phyloP scores from a whole-genome alignment of 2,797 vertebrate species.

The Notamacropus eugenii region DNA sequence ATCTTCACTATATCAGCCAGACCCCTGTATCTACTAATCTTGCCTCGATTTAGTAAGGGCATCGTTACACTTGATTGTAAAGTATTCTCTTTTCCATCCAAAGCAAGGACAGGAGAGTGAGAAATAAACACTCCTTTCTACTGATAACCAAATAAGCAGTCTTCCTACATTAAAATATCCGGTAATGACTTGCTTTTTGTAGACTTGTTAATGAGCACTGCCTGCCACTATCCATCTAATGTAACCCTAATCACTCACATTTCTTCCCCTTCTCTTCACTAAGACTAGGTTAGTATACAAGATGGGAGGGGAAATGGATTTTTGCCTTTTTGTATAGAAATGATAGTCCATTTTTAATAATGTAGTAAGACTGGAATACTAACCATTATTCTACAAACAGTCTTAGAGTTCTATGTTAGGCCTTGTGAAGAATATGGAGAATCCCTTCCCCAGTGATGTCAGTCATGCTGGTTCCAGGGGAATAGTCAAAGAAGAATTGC shows the following conservation, averaged over 20 bases:
- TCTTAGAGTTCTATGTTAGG: not conserved
- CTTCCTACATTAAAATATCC: not conserved
- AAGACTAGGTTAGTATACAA: not conserved
- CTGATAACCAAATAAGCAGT: not conserved
- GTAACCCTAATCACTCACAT: not conserved
- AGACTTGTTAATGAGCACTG: not conserved
- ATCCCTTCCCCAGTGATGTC: not conserved
- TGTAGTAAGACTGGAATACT: not conserved
- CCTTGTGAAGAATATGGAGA: not conserved
- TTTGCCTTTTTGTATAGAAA: not conserved
- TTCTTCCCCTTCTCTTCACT: not conserved
- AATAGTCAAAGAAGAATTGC: not conserved
- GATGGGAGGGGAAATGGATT: not conserved
- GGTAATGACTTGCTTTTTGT: not conserved
- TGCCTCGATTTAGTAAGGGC: not conserved
- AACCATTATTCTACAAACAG: not conserved
- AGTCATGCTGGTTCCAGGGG: not conserved
- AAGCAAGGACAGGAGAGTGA: not conserved
- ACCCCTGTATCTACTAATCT: not conserved
- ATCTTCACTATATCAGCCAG: not conserved
- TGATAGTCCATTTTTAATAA: not conserved
- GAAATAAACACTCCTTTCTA: not conserved
- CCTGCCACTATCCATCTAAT: not conserved
- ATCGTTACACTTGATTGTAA: not conserved
- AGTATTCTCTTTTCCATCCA: not conserved